Base-by-base conservation (phyloP, 2,113 vertebrate species). In the Platichthys flesus region DNA sequence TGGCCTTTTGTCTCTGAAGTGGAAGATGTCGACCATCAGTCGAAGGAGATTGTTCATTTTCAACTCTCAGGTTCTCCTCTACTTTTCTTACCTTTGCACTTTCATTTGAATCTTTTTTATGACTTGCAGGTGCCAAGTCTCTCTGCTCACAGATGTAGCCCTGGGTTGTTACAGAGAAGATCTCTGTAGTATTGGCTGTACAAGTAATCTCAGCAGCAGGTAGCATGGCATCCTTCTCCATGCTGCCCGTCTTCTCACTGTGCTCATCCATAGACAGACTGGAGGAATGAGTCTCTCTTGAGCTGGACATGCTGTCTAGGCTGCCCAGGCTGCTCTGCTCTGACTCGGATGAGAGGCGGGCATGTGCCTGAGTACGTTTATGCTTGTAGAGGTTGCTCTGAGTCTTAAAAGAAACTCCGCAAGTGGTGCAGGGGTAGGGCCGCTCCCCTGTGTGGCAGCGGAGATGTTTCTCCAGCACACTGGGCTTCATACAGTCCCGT, bases 351-450 rank as follows among this genome's bases (percentile, higher is more conserved):
- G 94, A 95, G 24, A 95, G 92, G 3, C 95, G 95, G 9, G 95
- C 92, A 0, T 99, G 98, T 0, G 97, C 97, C 92, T 98, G 98
- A 0, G 97, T 98, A 5, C 97, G 95, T 71, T 95, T 94, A 85
- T 99, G 98, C 84, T 99, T 99, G 57, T 99, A 99, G 61, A 99
- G 86, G 90, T 99, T 99, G 91, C 98, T 99, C 92, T 99, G 97
- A 26, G 98, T 99, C 94, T 99, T 99, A 65, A 99, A 99, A 7
- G 97, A 97, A 18, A 98, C 94, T 47, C 97, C 95, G 14, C 98
- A 99, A 0, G 94, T 96, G 72, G 91, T 88, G 55, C 98, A 99
- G 0, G 97, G 97, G 59, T 97, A 99, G 6, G 98, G 98, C 76
- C 98, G 92, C 88, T 98, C 98, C 0, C 98, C 98, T 0, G 98